These are phyloP conservation scores for Luperina testacea DNA, from an alignment of 2,888 invertebrate species.

Conservation along the genomic window DNA sequence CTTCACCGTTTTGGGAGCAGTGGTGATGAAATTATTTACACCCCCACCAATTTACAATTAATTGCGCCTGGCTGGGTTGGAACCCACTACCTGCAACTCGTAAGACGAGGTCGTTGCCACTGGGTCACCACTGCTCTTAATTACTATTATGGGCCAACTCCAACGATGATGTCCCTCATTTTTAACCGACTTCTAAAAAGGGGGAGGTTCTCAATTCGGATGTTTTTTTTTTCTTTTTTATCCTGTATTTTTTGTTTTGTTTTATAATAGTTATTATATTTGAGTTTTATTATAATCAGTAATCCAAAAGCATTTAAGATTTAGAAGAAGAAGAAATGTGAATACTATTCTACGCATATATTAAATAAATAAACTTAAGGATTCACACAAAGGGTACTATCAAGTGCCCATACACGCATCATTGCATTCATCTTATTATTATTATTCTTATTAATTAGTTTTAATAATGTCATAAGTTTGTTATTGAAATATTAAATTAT, in stretches of 20 bases:
- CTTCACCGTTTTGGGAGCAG: no score
- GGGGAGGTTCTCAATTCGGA: no score
- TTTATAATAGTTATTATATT: not conserved
- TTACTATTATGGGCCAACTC: not conserved
- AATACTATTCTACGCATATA: conserved; percentile 36
- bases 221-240: no score
- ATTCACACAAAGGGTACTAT: not conserved
- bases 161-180: not conserved
- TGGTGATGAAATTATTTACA: no score
- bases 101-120: not conserved
- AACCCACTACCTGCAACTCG: not conserved
- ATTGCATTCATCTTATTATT: not conserved
- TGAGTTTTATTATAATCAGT: conserved; percentile 20
- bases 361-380: not conserved
- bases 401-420: conserved; percentile 22
- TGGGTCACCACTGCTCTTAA: not conserved
- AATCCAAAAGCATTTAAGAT: conserved; percentile 12
- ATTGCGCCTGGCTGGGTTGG: no score
- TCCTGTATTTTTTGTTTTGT: not conserved
- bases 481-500: conserved; percentile 34
- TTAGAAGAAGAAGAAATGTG: conserved; percentile 29
- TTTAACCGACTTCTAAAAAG: no score
- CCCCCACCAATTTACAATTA: no score
- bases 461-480: conserved; percentile 46
- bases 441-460: no score